Conservation (phyloP, 2,797 vertebrate genomes). For the Tragelaphus eurycerus region DNA sequence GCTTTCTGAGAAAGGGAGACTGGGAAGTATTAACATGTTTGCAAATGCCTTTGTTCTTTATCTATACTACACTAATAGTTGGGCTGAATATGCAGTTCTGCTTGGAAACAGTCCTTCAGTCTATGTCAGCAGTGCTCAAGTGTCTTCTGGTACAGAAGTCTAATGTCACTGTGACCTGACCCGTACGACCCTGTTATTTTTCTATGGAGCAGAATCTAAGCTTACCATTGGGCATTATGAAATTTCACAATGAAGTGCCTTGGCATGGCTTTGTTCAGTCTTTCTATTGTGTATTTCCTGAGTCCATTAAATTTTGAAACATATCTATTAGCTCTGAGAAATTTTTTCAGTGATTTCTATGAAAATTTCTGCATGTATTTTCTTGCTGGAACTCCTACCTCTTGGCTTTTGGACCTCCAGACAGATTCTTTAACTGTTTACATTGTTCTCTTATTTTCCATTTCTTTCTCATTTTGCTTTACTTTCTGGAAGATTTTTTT, state of each 20-base stretch:
- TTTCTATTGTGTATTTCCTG: neutral
- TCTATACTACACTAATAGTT: neutral
- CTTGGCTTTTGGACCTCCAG: neutral
- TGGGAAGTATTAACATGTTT: neutral
- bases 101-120: neutral
- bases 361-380: neutral
- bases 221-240: neutral
- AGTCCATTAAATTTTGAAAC: neutral
- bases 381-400: neutral
- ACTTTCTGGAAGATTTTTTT: neutral
- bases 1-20: conserved; percentile 29
- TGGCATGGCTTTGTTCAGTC: neutral
- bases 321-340: neutral
- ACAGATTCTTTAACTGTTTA: neutral
- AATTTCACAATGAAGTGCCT: neutral
- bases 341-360: neutral
- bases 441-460: neutral
- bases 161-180: neutral
- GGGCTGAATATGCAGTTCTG: neutral
- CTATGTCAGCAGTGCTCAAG: neutral
- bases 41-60: neutral
- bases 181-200: neutral
- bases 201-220: neutral
- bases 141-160: neutral
- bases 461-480: neutral